Conservation (phyloP, 1,140 invertebrate species). For the Parapsyche elsis region DNA sequence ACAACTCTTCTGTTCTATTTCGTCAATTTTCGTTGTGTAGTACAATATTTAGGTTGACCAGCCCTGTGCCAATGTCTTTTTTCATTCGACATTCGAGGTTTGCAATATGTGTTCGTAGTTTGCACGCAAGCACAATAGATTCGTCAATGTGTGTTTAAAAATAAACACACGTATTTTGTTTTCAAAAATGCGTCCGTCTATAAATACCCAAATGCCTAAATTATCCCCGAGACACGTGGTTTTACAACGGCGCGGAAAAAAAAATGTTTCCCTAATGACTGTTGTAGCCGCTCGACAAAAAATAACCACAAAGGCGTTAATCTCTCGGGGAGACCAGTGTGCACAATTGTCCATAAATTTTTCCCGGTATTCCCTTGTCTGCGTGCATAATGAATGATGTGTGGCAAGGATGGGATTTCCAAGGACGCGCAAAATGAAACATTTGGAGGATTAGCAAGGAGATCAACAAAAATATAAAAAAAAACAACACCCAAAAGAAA, state of each 20-base stretch:
- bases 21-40: too few species aligned
- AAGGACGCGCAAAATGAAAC: conserved; percentile 26
- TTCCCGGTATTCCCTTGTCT: not conserved
- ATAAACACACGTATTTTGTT: not conserved
- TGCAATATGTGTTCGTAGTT: not conserved
- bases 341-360: not conserved
- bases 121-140: not conserved
- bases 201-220: conserved; percentile 26
- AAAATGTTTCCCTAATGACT: conserved; percentile 21
- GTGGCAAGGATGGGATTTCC: not conserved
- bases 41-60: too few species aligned
- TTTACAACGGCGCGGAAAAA: not conserved
- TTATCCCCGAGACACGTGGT: conserved; percentile 24
- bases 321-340: conserved; percentile 22
- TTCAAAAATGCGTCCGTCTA: conserved; percentile 15
- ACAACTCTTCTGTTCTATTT: too few species aligned
- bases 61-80: not conserved
- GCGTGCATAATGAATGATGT: too few species aligned
- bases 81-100: not conserved
- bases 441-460: conserved; percentile 9
- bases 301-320: conserved; percentile 29
- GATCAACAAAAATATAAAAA: too few species aligned
- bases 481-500: too few species aligned
- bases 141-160: not conserved
- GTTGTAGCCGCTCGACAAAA: not conserved